phyloP scores from a whole-genome alignment of 2,888 invertebrate genomes.

The Agrotis clavis region DNA sequence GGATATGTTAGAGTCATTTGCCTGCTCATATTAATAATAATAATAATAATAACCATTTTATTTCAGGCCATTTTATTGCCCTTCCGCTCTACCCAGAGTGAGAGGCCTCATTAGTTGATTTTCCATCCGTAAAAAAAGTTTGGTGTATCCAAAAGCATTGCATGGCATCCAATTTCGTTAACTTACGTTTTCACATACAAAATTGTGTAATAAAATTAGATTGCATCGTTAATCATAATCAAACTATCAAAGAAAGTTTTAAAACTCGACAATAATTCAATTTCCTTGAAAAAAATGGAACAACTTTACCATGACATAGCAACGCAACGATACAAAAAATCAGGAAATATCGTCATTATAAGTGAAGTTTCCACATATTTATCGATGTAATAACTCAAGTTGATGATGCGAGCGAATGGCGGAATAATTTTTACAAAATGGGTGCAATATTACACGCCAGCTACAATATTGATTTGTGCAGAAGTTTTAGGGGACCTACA shows the following conservation, averaged over 20 bases:
- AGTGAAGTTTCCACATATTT: slow-evolving; percentile 50
- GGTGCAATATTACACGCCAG: slow-evolving; percentile 46
- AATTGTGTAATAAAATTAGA: neutral
- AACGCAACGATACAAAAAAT: slow-evolving; percentile 44
- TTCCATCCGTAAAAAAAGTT: too few relatives aligned
- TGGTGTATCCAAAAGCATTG: too few relatives aligned
- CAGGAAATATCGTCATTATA: slow-evolving; percentile 42
- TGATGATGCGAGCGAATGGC: slow-evolving; percentile 55
- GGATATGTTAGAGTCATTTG: too few relatives aligned
- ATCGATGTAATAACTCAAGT: slow-evolving; percentile 59
- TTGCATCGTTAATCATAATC: slow-evolving; percentile 21
- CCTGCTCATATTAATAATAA: too few relatives aligned
- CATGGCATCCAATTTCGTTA: too few relatives aligned
- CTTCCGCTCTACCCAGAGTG: too few relatives aligned
- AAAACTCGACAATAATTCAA: neutral
- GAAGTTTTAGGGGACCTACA: slow-evolving; percentile 18
- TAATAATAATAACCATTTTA: too few relatives aligned
- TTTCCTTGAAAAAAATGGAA: slow-evolving; percentile 12
- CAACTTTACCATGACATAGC: slow-evolving; percentile 12
- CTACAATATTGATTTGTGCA: neutral
- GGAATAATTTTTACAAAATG: slow-evolving; percentile 63
- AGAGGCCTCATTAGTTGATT: too few relatives aligned
- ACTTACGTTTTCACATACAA: neutral
- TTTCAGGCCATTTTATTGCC: too few relatives aligned
- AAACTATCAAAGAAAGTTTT: slow-evolving; percentile 6